These are phyloP conservation scores for Drosophila repleta DNA, from an alignment of 1,140 invertebrate genomes.

Conservation along the genomic window DNA sequence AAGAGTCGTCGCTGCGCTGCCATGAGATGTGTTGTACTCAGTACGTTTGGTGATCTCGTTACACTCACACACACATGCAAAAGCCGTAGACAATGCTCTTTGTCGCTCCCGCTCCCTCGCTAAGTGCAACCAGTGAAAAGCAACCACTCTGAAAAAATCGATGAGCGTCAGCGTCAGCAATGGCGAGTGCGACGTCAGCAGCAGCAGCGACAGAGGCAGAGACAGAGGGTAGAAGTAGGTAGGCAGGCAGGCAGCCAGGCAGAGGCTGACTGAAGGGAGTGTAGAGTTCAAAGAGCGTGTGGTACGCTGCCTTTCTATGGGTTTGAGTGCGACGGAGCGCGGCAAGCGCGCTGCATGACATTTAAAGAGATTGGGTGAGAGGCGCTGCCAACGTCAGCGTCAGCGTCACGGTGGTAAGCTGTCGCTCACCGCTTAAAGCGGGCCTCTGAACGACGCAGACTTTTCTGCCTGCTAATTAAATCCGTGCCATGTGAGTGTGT, in stretches of 20 bases:
- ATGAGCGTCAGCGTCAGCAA: conserved; percentile 50
- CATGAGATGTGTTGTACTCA: conserved; percentile 50
- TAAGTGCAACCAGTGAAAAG: conserved; percentile 42
- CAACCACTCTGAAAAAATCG: conserved; percentile 59
- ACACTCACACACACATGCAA: conserved; percentile 71
- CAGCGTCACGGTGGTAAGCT: conserved; percentile 24
- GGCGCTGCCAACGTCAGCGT: conserved; percentile 37
- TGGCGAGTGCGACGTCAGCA: conserved; percentile 28
- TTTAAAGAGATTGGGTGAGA: conserved; percentile 58
- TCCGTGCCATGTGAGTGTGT: conserved; percentile 29
- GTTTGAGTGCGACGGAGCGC: conserved; percentile 49
- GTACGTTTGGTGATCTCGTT: conserved; percentile 71
- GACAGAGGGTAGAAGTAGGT: background rate
- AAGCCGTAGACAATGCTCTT: conserved; percentile 73
- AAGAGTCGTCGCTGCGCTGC: conserved; percentile 55
- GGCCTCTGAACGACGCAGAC: conserved; percentile 46
- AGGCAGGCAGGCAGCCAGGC: too few species aligned
- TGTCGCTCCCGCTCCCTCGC: conserved; percentile 68
- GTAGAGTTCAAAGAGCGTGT: conserved; percentile 58
- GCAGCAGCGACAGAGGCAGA: conserved; percentile 7
- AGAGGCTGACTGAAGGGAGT: conserved; percentile 29
- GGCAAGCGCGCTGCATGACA: conserved; percentile 23
- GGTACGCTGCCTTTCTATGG: conserved; percentile 34
- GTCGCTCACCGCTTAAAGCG: conserved; percentile 45
- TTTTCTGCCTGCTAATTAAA: conserved; percentile 70